phyloP scores from a whole-genome alignment of 2,113 vertebrate genomes.

The Poeciliopsis turrubarensis region DNA sequence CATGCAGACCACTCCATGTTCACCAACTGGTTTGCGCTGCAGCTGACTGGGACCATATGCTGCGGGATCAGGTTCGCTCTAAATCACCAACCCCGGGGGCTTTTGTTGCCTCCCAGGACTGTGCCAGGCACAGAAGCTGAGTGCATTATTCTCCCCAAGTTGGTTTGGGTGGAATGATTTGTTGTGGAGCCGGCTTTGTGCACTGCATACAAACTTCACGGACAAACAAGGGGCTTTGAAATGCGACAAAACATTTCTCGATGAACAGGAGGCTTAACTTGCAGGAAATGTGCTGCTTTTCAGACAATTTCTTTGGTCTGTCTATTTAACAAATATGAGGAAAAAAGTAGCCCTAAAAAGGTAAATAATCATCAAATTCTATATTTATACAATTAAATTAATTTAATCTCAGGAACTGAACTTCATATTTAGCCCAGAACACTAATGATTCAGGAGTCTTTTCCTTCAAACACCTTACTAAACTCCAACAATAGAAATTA shows the following conservation, averaged over 20 bases:
- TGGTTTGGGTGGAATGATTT: conserved; percentile 48
- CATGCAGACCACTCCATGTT: not conserved
- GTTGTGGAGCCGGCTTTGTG: conserved; percentile 44
- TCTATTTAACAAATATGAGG: not conserved
- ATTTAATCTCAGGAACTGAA: not conserved
- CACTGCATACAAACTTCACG: conserved; percentile 43
- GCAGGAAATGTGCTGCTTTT: not conserved
- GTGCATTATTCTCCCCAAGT: conserved; percentile 58
- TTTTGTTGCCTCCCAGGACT: conserved; percentile 41
- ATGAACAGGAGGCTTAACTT: conserved; percentile 25
- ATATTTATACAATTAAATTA: not conserved
- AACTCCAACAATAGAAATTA: not conserved
- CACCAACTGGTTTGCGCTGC: conserved; percentile 17
- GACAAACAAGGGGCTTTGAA: conserved; percentile 27
- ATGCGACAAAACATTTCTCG: conserved; percentile 25
- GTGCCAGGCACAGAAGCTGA: conserved; percentile 43
- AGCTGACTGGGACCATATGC: conserved; percentile 48
- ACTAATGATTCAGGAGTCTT: not conserved
- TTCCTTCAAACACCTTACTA: too few relatives aligned
- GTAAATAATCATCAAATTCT: not conserved
- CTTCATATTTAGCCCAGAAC: not conserved
- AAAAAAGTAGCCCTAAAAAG: not conserved
- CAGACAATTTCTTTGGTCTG: not conserved
- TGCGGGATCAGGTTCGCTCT: conserved; percentile 62
- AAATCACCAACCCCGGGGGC: conserved; percentile 38